These are phyloP conservation scores for Lepidotrigona ventralis DNA, from an alignment of 1,140 invertebrate species.

Conservation along the genomic window DNA sequence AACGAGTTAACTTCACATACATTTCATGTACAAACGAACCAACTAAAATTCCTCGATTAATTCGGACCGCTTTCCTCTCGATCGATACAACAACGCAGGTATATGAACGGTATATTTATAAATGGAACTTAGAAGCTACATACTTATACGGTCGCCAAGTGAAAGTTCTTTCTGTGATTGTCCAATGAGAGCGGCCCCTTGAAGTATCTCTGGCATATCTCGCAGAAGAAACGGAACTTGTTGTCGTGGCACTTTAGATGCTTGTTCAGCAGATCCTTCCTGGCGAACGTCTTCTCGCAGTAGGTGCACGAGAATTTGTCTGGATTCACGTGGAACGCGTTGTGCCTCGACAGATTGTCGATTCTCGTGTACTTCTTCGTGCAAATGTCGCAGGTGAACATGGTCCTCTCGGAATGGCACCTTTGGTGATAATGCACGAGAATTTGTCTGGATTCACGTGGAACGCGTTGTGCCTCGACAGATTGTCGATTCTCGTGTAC, in stretches of 20 bases:
- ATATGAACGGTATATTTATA: background rate
- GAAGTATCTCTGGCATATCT: conserved; percentile 71
- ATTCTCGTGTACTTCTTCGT: conserved; percentile 72
- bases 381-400: conserved; percentile 74
- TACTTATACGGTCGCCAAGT: background rate
- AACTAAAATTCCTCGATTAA: no score
- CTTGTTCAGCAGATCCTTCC: conserved; percentile 75
- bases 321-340: conserved; percentile 74
- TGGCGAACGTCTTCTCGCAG: conserved; percentile 73
- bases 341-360: conserved; percentile 75
- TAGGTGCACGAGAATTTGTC: conserved; percentile 72
- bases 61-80: no score
- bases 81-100: no score
- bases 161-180: conserved; percentile 61
- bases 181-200: conserved; percentile 67
- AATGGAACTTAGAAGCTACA: background rate
- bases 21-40: no score
- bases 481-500: conserved; percentile 74
- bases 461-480: conserved; percentile 74
- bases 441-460: conserved; percentile 77
- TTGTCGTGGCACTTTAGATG: conserved; percentile 74
- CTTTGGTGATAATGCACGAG: no score
- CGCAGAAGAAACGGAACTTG: conserved; percentile 68
- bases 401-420: conserved; percentile 70
- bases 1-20: no score